Evolutionary conservation across 2,113 vertebrate species (phyloP).

Genomic region (Mormyrus iriodes): DNA sequence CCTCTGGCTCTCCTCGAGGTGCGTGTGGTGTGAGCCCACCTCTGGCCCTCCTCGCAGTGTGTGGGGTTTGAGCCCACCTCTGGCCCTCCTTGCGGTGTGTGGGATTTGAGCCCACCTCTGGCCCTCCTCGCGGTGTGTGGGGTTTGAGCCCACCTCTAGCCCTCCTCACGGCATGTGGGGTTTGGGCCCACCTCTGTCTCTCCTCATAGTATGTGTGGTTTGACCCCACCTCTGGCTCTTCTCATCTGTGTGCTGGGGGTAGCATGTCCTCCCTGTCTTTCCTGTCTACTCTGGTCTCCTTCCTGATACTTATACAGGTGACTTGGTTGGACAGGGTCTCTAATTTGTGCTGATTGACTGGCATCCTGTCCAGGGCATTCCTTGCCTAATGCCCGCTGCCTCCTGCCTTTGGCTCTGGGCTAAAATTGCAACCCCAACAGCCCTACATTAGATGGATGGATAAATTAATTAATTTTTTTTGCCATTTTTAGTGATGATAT

Average conservation of each 20-base stretch:
- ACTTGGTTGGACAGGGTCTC: not conserved
- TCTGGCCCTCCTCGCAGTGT: too few species aligned
- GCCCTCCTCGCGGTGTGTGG: too few species aligned
- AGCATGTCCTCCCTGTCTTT: not conserved
- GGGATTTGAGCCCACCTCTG: too few species aligned
- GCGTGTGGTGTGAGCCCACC: too few species aligned
- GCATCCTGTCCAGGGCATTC: not conserved
- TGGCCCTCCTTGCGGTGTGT: too few species aligned
- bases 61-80: not conserved
- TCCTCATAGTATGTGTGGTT: too few species aligned
- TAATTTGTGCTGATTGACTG: not conserved
- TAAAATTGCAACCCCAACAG: not conserved
- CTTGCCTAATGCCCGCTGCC: not conserved
- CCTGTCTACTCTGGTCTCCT: not conserved
- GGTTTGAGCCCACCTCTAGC: too few species aligned
- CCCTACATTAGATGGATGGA: not conserved
- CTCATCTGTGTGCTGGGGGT: not conserved
- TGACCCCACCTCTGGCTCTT: too few species aligned
- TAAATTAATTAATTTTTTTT: not conserved
- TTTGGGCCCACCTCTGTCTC: too few species aligned
- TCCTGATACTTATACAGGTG: not conserved
- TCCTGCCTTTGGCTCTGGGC: not conserved
- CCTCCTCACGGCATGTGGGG: too few species aligned
- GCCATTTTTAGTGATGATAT: not conserved
- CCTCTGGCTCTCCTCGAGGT: not conserved